phyloP scores from a whole-genome alignment of 2,888 invertebrate species.

The Drosophila acutilabella region DNA sequence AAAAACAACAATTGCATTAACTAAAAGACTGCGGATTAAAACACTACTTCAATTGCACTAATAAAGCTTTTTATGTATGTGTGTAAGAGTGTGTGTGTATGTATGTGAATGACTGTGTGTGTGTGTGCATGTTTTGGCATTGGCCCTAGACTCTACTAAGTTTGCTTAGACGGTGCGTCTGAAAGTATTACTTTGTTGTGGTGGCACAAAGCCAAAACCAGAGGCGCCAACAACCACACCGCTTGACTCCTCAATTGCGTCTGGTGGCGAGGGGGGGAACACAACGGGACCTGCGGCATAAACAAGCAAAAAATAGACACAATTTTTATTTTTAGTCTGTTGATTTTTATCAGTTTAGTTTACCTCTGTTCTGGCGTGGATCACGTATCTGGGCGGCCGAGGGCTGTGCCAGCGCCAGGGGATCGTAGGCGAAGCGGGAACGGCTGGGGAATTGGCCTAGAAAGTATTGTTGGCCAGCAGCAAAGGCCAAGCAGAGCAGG shows the following conservation, averaged over 20 bases:
- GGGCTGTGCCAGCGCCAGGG: slow-evolving; percentile 71
- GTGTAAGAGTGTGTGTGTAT: slow-evolving; percentile 20
- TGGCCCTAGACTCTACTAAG: slow-evolving; percentile 42
- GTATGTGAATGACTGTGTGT: slow-evolving; percentile 12
- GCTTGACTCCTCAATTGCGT: slow-evolving; percentile 90
- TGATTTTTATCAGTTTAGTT: slow-evolving; percentile 4
- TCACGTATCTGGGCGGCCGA: slow-evolving; percentile 76
- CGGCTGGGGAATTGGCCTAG: slow-evolving; percentile 76
- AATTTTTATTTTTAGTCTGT: neutral
- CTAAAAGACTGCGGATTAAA: slow-evolving; percentile 51
- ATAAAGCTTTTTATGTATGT: slow-evolving; percentile 73
- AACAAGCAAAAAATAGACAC: neutral
- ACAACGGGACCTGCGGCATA: slow-evolving; percentile 89
- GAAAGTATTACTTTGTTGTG: slow-evolving; percentile 84
- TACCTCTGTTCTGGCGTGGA: slow-evolving; percentile 85
- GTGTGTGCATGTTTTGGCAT: slow-evolving; percentile 41
- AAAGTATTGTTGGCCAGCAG: slow-evolving; percentile 83
- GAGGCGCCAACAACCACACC: slow-evolving; percentile 94
- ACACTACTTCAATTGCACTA: slow-evolving; percentile 76
- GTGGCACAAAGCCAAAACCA: slow-evolving; percentile 94
- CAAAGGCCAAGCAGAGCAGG: slow-evolving; percentile 81
- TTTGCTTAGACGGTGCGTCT: slow-evolving; percentile 59
- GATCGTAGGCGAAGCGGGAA: slow-evolving; percentile 73
- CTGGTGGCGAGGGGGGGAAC: slow-evolving; percentile 90
- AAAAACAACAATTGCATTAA: slow-evolving; percentile 46